A percentile compares a stretch with the other conserved stretches of the same genome.
Evolutionary conservation across 2,888 invertebrate species (phyloP).

Genomic region (Diploptera punctata): DNA sequence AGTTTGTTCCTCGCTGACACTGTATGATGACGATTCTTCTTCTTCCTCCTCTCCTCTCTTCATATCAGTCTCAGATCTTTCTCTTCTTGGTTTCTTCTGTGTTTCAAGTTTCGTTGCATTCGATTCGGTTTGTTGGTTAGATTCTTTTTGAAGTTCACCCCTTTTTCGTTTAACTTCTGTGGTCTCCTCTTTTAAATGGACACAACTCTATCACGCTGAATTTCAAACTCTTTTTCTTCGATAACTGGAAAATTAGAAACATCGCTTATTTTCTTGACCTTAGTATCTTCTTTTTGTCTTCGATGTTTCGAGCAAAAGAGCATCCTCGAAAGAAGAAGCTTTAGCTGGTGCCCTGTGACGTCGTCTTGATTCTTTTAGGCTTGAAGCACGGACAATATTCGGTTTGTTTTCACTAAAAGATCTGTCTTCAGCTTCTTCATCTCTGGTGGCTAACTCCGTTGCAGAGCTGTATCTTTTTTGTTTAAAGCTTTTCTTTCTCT

Average conservation of each 20-base stretch:
- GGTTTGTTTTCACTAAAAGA: conserved; percentile 27
- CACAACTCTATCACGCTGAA: too few relatives aligned
- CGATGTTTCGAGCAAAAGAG: too few relatives aligned
- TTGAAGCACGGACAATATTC: background rate
- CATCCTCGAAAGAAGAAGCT: conserved; percentile 17
- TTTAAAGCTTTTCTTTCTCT: conserved; percentile 36
- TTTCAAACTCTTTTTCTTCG: too few relatives aligned
- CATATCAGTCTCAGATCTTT: too few relatives aligned
- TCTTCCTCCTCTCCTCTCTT: background rate
- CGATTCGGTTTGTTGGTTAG: background rate
- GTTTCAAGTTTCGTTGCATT: too few relatives aligned
- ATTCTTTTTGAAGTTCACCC: background rate
- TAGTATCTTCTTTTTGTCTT: too few relatives aligned
- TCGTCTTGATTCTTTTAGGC: background rate
- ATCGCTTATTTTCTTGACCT: too few relatives aligned
- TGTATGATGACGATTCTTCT: background rate
- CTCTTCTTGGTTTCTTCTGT: too few relatives aligned
- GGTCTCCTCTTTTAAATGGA: too few relatives aligned
- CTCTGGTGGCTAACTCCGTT: background rate
- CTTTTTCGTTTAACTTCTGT: background rate
- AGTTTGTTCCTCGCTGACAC: conserved; percentile 13
- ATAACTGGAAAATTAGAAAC: too few relatives aligned
- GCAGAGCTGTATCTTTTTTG: conserved; percentile 29
- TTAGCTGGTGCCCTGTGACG: conserved; percentile 19
- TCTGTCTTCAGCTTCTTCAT: conserved; percentile 28